These are phyloP conservation scores for Bombus soroeensis DNA, from an alignment of 1,140 invertebrate species.

Conservation along the genomic window DNA sequence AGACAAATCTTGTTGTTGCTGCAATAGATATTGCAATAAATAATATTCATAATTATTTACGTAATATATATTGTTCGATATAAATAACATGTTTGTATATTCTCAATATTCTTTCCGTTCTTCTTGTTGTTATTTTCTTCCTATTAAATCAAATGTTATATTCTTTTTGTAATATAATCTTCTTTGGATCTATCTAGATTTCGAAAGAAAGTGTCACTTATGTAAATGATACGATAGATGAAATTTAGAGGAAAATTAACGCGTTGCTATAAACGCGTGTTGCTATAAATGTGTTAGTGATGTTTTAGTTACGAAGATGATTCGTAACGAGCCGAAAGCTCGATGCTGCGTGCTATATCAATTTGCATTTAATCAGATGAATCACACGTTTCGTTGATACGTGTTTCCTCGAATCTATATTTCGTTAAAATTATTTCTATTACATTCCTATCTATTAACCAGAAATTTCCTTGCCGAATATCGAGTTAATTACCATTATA, in stretches of 20 bases:
- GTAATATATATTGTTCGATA: not conserved
- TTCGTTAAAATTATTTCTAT: no score
- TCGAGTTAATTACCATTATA: not conserved
- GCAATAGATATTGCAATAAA: not conserved
- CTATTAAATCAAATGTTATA: not conserved
- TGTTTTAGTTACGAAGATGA: not conserved
- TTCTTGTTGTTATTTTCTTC: not conserved
- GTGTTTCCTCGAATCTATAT: no score
- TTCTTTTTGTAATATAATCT: not conserved
- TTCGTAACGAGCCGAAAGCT: not conserved
- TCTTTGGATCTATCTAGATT: not conserved
- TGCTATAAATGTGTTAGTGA: not conserved
- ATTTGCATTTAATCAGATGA: constrained; percentile 1
- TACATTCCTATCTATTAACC: no score
- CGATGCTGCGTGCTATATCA: not conserved
- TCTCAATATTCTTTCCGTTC: no score
- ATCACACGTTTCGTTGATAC: no score
- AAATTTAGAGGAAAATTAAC: not conserved
- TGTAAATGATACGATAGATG: not conserved
- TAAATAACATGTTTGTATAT: no score
- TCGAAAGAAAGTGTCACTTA: not conserved
- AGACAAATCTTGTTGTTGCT: not conserved
- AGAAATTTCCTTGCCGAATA: no score
- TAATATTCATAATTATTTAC: not conserved
- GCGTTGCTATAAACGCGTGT: not conserved